Evolutionary conservation across 2,113 vertebrate genomes (phyloP).

Genomic region (Stigmatopora nigra): DNA sequence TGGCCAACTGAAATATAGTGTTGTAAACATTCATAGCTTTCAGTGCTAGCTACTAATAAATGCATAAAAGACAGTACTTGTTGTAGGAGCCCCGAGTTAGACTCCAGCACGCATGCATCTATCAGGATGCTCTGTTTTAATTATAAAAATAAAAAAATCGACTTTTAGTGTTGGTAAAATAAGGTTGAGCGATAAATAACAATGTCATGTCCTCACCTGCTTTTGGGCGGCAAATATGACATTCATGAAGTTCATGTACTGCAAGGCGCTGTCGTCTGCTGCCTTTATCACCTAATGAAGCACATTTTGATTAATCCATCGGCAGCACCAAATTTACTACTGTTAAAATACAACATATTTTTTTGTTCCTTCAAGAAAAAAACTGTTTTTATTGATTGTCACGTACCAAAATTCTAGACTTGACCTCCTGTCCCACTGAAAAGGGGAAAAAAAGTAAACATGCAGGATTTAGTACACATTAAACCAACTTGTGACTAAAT

Average conservation of each 20-base stretch:
- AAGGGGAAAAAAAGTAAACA: constrained; percentile 8
- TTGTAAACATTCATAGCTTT: background rate
- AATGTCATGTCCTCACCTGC: constrained; percentile 68
- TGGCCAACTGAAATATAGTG: too few relatives aligned
- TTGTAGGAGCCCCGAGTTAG: constrained; percentile 91
- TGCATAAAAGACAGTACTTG: constrained; percentile 71
- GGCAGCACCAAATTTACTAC: background rate
- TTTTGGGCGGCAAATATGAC: constrained; percentile 96
- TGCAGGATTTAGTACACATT: background rate
- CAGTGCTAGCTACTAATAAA: background rate
- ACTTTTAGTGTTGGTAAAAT: background rate
- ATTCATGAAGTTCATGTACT: constrained; percentile 99
- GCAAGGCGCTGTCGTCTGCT: constrained; percentile 85
- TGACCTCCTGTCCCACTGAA: constrained; percentile 84
- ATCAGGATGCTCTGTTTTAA: constrained; percentile 82
- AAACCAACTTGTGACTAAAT: background rate
- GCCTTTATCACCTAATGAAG: constrained; percentile 86
- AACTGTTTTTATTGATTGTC: background rate
- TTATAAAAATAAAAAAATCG: background rate
- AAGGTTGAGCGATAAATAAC: background rate
- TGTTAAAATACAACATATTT: background rate
- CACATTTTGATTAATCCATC: background rate
- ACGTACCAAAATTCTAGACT: constrained; percentile 92
- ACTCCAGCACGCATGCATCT: constrained; percentile 89
- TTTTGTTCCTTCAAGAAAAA: too few relatives aligned